phyloP scores from a whole-genome alignment of 1,140 invertebrate genomes.

The Diorhabda elongata region DNA sequence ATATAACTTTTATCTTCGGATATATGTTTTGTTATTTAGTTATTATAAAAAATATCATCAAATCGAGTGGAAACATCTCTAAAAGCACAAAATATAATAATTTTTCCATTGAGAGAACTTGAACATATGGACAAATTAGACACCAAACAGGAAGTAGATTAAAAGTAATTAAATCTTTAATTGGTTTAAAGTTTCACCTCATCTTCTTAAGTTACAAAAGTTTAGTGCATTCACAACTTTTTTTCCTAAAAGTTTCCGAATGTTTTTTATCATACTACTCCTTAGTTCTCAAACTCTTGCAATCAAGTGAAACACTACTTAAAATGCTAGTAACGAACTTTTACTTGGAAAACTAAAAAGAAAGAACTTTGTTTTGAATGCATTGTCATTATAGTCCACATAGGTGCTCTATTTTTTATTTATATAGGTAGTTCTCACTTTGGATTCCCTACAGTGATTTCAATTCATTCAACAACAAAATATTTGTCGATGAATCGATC shows the following conservation, averaged over 20 bases:
- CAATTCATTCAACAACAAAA: too few species aligned
- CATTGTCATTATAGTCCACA: not conserved
- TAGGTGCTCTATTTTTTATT: not conserved
- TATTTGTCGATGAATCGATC: too few species aligned
- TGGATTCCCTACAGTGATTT: too few species aligned
- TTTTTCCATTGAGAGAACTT: too few species aligned
- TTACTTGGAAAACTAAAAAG: not conserved
- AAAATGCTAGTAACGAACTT: not conserved
- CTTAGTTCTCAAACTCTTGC: not conserved
- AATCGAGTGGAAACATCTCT: too few species aligned
- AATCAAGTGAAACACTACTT: not conserved
- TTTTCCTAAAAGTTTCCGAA: not conserved
- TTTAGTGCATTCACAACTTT: not conserved
- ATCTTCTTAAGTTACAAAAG: not conserved
- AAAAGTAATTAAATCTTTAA: constrained; percentile 3
- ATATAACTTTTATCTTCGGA: too few species aligned
- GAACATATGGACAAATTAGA: not conserved
- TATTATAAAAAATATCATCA: too few species aligned
- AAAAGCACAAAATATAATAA: too few species aligned
- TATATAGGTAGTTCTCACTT: not conserved
- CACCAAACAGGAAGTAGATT: not conserved
- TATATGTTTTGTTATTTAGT: too few species aligned
- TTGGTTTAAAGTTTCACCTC: constrained; percentile 1
- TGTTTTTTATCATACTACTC: constrained; percentile 1
- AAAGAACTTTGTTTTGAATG: not conserved